Conservation (phyloP, 2,113 vertebrate species). For the Corapipo altera region DNA sequence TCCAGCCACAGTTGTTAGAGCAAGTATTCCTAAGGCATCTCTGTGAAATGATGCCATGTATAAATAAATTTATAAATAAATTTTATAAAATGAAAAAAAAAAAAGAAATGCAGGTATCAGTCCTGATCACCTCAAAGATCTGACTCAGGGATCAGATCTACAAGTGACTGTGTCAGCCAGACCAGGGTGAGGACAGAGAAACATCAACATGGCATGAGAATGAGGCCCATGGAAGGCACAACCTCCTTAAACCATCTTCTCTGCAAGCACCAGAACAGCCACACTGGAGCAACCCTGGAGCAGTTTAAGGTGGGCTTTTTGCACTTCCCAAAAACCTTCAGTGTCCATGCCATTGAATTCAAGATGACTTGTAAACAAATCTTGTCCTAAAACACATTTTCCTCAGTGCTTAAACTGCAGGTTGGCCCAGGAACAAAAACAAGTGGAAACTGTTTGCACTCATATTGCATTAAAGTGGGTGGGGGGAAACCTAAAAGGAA, state of each 20-base stretch:
- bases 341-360: not conserved
- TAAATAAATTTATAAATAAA: not conserved
- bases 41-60: accelerated
- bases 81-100: not conserved
- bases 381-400: not conserved
- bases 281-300: not conserved
- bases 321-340: not conserved
- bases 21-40: not conserved
- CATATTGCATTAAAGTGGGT: not conserved
- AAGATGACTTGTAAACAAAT: not conserved
- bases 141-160: not conserved
- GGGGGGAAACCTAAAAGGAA: not conserved
- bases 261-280: not conserved
- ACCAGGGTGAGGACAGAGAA: not conserved
- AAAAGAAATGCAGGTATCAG: not conserved
- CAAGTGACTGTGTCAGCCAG: not conserved
- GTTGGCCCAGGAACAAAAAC: not conserved
- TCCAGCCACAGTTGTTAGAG: not conserved
- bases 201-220: not conserved
- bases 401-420: not conserved
- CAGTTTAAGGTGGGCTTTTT: not conserved
- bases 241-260: not conserved
- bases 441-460: not conserved
- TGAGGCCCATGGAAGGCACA: accelerated
- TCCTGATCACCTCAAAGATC: not conserved